Evolutionary conservation across 2,888 invertebrate species (phyloP), one percentile per base, ranked within the genome.

Genomic region (Selenia dentaria): DNA sequence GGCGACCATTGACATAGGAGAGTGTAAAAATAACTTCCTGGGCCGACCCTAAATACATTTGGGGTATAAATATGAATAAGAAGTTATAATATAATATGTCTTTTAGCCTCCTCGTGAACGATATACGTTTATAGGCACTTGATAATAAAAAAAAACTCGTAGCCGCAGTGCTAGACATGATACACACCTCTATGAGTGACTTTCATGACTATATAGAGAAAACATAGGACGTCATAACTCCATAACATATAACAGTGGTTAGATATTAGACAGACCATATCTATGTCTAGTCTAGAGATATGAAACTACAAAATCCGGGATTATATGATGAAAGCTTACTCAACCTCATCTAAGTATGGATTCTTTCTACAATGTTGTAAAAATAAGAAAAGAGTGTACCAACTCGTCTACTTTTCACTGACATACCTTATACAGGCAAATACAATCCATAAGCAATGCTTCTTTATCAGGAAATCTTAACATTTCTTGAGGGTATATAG

Each of bases 351-450:
- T 79, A 75, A 77, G 79, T 83, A 81, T 74, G 79, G 78, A 64
- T 54, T 67, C 68, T 65, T 71, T 78, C 74, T 83, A 79, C 79
- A 75, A 82, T 81, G 83, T 81, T 83, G 76, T 83, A 76, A 70
- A 42, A 48, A 71, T 76, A 84, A 84, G 86, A 16, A 84, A 83
- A 64, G 57, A 57, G 29, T 33, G 22, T 58, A 71, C 70, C 59
- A 66, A 62, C 60, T 53, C 51, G 69, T 66, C 74, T 53, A 69
- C 80, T 79, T 88, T 88, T 83, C 84, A 77, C 83, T 77, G 62
- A 51, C 74, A 70, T 62, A 50, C 88, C 87, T 72, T 88, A 74
- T 84, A 79, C 51, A 78, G 82, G 58, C 60, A 44, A 59, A 61
- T 64, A 67, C 33, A 45, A 70, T 72, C 68, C 67, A 70, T 76